A percentile compares a stretch with the other conserved stretches of the same genome.
Evolutionary conservation across 1,140 invertebrate genomes (phyloP).

Genomic region (Tetranychus urticae): DNA sequence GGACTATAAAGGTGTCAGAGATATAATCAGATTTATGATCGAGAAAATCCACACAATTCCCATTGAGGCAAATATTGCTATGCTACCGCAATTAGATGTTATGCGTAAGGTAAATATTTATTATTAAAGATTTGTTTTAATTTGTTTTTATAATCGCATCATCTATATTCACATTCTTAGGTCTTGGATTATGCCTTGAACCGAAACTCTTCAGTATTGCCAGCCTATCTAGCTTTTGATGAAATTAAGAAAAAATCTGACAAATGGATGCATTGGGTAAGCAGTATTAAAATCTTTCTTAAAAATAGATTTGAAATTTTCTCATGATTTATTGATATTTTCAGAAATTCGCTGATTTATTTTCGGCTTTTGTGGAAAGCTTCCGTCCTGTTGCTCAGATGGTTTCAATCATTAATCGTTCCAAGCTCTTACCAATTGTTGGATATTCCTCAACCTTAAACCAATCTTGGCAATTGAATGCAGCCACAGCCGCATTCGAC

Average conservation of each 20-base stretch:
- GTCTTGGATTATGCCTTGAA: constrained; percentile 64
- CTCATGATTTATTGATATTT: constrained; percentile 7
- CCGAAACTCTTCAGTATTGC: constrained; percentile 64
- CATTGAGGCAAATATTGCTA: constrained; percentile 41
- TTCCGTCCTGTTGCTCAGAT: constrained; percentile 78
- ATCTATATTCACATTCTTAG: not conserved
- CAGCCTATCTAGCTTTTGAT: constrained; percentile 80
- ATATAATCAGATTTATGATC: constrained; percentile 28
- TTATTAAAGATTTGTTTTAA: not conserved
- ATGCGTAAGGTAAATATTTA: constrained; percentile 32
- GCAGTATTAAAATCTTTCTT: constrained; percentile 4
- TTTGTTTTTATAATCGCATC: constrained; percentile 21
- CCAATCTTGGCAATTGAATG: constrained; percentile 70
- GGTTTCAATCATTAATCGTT: constrained; percentile 71
- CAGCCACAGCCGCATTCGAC: constrained; percentile 55
- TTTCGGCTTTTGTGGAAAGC: constrained; percentile 70
- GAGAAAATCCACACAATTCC: constrained; percentile 63
- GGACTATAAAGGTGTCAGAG: constrained; percentile 52
- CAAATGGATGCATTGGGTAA: constrained; percentile 72
- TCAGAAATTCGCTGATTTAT: constrained; percentile 53
- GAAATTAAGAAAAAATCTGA: constrained; percentile 49
- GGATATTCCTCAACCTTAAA: constrained; percentile 46
- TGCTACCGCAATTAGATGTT: constrained; percentile 51
- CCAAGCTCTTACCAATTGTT: constrained; percentile 72
- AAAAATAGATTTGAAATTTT: not conserved